Percentiles rank a stretch among this genome's conserved stretches.
Evolutionary conservation across 37 sponge, comb jelly and placozoan genomes (phyloP).

Genomic region (Amphimedon queenslandica): DNA sequence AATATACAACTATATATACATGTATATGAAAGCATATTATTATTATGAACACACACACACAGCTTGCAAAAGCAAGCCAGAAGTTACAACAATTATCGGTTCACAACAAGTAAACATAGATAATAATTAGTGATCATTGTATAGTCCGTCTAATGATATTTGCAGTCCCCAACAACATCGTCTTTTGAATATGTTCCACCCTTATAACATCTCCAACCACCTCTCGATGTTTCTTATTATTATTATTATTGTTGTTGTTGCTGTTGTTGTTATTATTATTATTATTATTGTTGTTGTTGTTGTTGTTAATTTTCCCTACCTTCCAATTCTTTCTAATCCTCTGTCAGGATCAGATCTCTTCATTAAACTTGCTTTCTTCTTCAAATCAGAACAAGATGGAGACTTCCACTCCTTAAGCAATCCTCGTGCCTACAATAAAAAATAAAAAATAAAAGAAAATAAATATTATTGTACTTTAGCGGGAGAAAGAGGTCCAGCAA

Average conservation of each 20-base stretch:
- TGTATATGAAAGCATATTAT: background rate
- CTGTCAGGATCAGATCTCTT: constrained; percentile 79
- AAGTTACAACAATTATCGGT: background rate
- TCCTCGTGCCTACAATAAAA: constrained; percentile 45
- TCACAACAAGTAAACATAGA: too few relatives aligned
- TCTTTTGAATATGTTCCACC: too few relatives aligned
- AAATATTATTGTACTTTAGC: constrained; percentile 24
- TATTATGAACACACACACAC: background rate
- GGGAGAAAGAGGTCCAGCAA: constrained; percentile 90
- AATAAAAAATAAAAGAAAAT: background rate
- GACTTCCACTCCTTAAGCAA: constrained; percentile 65
- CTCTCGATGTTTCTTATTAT: too few relatives aligned
- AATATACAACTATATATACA: background rate
- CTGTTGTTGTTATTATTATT: too few relatives aligned
- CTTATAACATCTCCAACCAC: too few relatives aligned
- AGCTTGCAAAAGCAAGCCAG: too few relatives aligned
- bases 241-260: too few relatives aligned
- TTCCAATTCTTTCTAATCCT: constrained; percentile 89
- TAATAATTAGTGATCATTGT: too few relatives aligned
- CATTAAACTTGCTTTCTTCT: constrained; percentile 32
- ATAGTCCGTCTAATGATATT: too few relatives aligned
- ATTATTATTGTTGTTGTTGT: too few relatives aligned
- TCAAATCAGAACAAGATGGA: constrained; percentile 35
- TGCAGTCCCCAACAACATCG: too few relatives aligned
- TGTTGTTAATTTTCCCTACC: too few relatives aligned